Evolutionary conservation across 2,113 vertebrate genomes (phyloP).

Genomic region (Calidris pygmaea): DNA sequence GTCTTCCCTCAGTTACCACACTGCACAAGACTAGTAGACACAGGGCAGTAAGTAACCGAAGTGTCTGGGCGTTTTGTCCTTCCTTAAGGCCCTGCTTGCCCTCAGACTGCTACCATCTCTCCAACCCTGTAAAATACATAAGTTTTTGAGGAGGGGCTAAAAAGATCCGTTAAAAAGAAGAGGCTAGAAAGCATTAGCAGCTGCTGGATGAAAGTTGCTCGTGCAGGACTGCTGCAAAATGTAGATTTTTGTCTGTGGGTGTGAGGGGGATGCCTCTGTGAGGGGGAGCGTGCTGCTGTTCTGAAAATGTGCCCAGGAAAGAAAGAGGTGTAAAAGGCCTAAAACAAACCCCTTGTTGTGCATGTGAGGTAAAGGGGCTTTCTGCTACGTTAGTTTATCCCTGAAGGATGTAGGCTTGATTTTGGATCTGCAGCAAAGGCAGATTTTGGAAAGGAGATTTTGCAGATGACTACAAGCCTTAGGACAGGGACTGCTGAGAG

Average conservation of each 20-base stretch:
- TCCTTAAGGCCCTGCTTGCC: not conserved
- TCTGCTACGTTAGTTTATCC: not conserved
- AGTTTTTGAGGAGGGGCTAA: not conserved
- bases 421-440: not conserved
- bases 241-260: not conserved
- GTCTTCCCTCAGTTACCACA: not conserved
- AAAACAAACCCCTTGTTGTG: not conserved
- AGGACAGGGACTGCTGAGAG: not conserved
- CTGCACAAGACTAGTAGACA: not conserved
- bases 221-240: not conserved
- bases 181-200: not conserved
- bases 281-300: fast-evolving
- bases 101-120: not conserved
- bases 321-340: not conserved
- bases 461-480: not conserved
- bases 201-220: not conserved
- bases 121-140: fast-evolving
- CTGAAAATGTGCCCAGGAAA: not conserved
- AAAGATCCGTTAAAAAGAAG: not conserved
- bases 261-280: not conserved
- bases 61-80: not conserved
- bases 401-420: not conserved
- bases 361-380: not conserved
- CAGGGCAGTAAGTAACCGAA: not conserved
- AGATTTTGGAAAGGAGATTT: not conserved